phyloP scores from a whole-genome alignment of 1,140 invertebrate species.

The Muscidifurax raptorellus region DNA sequence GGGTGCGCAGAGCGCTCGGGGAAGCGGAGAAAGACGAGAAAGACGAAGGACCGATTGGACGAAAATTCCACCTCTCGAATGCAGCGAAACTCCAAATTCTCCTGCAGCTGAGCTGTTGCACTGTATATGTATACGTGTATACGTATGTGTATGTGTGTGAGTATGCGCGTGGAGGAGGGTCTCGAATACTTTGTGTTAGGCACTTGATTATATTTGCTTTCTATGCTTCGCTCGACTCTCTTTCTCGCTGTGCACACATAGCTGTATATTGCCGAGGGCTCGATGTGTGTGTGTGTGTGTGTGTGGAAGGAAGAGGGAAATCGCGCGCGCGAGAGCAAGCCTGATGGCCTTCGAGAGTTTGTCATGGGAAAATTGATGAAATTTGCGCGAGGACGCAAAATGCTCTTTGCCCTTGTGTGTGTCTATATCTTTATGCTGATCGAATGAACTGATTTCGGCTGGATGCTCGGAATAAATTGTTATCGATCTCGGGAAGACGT shows the following conservation, averaged over 20 bases:
- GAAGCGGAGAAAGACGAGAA: slow-evolving; percentile 47
- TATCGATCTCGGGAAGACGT: too few species aligned
- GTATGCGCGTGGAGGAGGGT: neutral
- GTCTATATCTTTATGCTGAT: neutral
- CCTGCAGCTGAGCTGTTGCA: neutral
- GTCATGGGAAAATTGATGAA: slow-evolving; percentile 16
- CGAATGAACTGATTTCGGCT: too few species aligned
- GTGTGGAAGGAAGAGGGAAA: too few species aligned
- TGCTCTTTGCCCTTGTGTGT: neutral
- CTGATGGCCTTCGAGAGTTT: neutral
- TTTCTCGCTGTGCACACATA: neutral
- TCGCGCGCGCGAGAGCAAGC: neutral
- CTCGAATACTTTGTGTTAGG: neutral
- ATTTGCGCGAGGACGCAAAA: neutral
- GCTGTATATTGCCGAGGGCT: too few species aligned
- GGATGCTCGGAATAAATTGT: too few species aligned
- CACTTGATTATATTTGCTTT: slow-evolving; percentile 37
- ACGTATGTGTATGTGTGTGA: neutral
- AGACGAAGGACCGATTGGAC: slow-evolving; percentile 39
- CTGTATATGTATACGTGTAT: neutral
- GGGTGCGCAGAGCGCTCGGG: neutral
- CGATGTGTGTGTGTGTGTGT: too few species aligned
- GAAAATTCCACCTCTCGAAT: slow-evolving; percentile 2
- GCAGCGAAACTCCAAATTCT: neutral
- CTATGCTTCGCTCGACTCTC: neutral